A percentile compares a stretch with the other conserved stretches of the same genome.
Evolutionary conservation across 2,888 invertebrate species (phyloP).

Genomic region (Labia minor): DNA sequence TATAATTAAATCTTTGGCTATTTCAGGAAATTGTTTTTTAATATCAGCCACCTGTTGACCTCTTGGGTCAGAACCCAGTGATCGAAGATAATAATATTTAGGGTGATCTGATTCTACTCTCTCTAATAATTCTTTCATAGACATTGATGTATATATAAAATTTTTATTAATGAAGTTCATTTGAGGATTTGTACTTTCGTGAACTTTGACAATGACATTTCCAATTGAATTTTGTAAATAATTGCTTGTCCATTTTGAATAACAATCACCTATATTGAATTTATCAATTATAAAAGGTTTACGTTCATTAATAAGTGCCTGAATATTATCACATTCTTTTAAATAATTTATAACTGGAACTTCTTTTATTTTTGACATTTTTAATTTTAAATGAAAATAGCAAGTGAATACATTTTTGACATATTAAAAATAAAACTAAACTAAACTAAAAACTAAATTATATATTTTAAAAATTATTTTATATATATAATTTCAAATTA

Average conservation of each 20-base stretch:
- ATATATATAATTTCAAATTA: too few species aligned
- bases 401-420: neutral
- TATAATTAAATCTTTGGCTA: slow-evolving; percentile 37
- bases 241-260: slow-evolving; percentile 37
- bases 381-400: neutral
- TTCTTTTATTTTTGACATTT: neutral
- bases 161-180: slow-evolving; percentile 43
- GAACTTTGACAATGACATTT: slow-evolving; percentile 38
- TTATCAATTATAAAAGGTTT: slow-evolving; percentile 37
- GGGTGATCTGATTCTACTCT: slow-evolving; percentile 32
- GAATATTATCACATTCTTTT: slow-evolving; percentile 14
- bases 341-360: neutral
- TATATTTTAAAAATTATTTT: neutral
- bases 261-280: slow-evolving; percentile 38
- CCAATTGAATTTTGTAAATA: slow-evolving; percentile 36
- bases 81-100: slow-evolving; percentile 33
- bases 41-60: slow-evolving; percentile 40
- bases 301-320: slow-evolving; percentile 22
- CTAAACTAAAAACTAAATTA: neutral
- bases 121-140: slow-evolving; percentile 36
- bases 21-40: slow-evolving; percentile 37
- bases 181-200: slow-evolving; percentile 36
- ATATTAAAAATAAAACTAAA: neutral
- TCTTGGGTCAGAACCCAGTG: slow-evolving; percentile 41
- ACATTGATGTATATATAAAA: slow-evolving; percentile 40